phyloP scores from a whole-genome alignment of 2,888 invertebrate genomes.

The Leucophora obtusa region DNA sequence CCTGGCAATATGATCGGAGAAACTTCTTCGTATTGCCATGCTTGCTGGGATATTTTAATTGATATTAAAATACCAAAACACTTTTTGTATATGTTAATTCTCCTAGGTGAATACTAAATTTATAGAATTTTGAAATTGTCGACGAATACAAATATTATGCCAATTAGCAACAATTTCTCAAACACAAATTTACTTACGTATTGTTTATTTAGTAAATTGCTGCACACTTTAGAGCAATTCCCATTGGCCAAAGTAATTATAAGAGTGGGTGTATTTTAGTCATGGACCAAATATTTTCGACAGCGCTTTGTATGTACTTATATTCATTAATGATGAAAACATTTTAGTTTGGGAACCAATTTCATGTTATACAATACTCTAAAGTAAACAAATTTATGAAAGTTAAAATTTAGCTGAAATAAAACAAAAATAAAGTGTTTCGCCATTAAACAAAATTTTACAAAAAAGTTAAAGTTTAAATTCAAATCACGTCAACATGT shows the following conservation, averaged over 20 bases:
- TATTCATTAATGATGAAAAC: slow-evolving; percentile 28
- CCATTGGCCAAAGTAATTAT: slow-evolving; percentile 11
- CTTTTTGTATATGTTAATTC: no score
- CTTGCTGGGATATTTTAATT: no score
- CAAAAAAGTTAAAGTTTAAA: not conserved
- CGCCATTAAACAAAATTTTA: not conserved
- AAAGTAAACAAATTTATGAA: slow-evolving; percentile 1
- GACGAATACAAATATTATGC: slow-evolving; percentile 13
- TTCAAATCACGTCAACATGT: slow-evolving; percentile 32
- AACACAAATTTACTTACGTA: slow-evolving; percentile 28
- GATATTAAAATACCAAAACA: no score
- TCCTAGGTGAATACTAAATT: not conserved
- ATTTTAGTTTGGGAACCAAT: slow-evolving; percentile 20
- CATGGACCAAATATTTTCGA: not conserved
- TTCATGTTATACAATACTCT: not conserved
- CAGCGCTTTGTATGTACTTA: not conserved
- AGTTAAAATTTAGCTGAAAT: slow-evolving; percentile 1
- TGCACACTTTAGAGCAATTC: slow-evolving; percentile 11
- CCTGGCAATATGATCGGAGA: no score
- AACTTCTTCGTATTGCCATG: no score
- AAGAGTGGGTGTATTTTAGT: not conserved
- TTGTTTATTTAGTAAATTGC: slow-evolving; percentile 33
- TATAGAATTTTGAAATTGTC: not conserved
- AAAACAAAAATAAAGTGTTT: not conserved
- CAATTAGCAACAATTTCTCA: slow-evolving; percentile 29